Conservation (phyloP, 2,113 vertebrate genomes). For the Puffinus mauretanicus region DNA sequence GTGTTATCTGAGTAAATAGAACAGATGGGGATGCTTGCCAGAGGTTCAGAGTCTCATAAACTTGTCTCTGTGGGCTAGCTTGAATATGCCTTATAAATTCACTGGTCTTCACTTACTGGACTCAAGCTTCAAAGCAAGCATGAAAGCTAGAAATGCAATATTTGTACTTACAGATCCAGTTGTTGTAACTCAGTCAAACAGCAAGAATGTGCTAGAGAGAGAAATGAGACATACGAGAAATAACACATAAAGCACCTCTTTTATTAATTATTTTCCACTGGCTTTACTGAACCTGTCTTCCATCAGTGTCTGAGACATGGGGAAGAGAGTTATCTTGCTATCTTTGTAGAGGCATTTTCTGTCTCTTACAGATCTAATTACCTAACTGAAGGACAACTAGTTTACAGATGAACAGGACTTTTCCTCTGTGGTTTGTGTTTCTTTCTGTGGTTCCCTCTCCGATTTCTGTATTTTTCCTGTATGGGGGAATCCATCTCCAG, state of each 20-base stretch:
- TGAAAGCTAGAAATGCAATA: background rate
- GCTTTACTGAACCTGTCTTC: background rate
- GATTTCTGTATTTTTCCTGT: background rate
- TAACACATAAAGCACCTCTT: background rate
- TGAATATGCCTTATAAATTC: background rate
- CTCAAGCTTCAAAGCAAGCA: background rate
- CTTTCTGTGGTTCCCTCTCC: background rate
- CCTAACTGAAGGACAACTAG: background rate
- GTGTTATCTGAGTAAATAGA: background rate
- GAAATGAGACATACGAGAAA: background rate
- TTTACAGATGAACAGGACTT: background rate
- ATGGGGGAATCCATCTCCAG: background rate
- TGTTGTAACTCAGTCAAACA: background rate
- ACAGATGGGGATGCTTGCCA: background rate
- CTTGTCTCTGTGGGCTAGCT: background rate
- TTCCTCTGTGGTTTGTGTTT: background rate
- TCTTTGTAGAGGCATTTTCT: background rate
- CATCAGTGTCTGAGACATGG: background rate
- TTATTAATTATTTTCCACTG: background rate
- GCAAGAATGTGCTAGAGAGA: background rate
- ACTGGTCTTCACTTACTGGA: background rate
- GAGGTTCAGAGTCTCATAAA: background rate
- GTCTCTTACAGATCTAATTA: background rate
- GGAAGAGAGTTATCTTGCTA: background rate
- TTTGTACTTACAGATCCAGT: background rate